A percentile compares a stretch with the other conserved stretches of the same genome.
phyloP scores from a whole-genome alignment of 2,113 vertebrate species.

The Hyla sarda region DNA sequence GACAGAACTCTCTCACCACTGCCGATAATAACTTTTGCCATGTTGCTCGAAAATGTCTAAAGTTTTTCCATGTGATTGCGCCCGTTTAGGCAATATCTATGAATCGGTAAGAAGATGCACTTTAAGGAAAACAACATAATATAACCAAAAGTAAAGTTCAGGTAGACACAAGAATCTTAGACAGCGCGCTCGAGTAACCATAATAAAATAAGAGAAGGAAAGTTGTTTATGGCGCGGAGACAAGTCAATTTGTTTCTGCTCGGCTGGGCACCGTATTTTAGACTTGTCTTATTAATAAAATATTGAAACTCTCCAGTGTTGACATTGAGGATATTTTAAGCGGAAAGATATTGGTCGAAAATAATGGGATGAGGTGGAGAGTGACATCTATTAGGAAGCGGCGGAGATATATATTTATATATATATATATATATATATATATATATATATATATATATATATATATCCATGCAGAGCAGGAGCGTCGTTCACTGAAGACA shows the following conservation, averaged over 20 bases:
- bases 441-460: no score
- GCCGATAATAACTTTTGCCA: no score
- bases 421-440: no score
- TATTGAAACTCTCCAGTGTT: neutral
- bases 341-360: constrained; percentile 11
- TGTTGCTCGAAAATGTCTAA: no score
- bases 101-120: neutral
- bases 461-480: neutral
- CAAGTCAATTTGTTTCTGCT: neutral
- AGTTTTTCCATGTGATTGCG: no score
- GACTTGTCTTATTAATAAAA: constrained; percentile 4
- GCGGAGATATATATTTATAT: no score
- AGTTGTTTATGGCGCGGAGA: neutral
- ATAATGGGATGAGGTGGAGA: constrained; percentile 1
- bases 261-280: neutral
- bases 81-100: no score
- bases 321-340: constrained; percentile 8
- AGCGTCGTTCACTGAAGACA: neutral
- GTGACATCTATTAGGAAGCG: neutral
- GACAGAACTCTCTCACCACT: no score
- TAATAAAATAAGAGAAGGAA: neutral
- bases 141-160: neutral
- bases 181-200: neutral
- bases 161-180: neutral
- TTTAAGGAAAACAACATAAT: neutral